phyloP scores from a whole-genome alignment of 2,113 vertebrate genomes.

The Aix galericulata region DNA sequence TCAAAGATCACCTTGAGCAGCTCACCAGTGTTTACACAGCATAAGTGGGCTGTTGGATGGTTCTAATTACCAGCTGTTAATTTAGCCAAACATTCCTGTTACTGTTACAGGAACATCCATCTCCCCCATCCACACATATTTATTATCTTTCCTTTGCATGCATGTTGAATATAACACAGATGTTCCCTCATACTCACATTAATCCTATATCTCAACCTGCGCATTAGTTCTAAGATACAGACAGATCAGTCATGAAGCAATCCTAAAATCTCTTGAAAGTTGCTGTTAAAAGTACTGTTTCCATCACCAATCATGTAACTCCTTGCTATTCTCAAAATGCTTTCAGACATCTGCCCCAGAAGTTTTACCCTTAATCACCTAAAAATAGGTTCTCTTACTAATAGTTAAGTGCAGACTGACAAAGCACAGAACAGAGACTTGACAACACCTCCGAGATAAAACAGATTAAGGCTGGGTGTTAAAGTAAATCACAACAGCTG shows the following conservation, averaged over 20 bases:
- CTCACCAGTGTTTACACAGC: background rate
- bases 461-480: background rate
- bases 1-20: background rate
- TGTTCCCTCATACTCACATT: background rate
- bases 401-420: background rate
- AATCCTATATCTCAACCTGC: background rate
- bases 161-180: background rate
- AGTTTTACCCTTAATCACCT: background rate
- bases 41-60: background rate
- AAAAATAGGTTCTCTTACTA: background rate
- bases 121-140: background rate
- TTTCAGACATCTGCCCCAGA: background rate
- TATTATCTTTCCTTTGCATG: background rate
- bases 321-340: background rate
- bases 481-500: background rate
- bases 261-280: background rate
- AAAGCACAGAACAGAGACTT: background rate
- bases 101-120: background rate
- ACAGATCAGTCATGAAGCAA: background rate
- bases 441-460: background rate
- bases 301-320: background rate
- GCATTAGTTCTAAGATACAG: background rate
- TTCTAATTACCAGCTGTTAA: fast-evolving
- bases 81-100: background rate
- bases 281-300: background rate